A percentile compares a stretch with the other conserved stretches of the same genome.
phyloP scores from a whole-genome alignment of 2,888 invertebrate species.

The Camponotus fellah region DNA sequence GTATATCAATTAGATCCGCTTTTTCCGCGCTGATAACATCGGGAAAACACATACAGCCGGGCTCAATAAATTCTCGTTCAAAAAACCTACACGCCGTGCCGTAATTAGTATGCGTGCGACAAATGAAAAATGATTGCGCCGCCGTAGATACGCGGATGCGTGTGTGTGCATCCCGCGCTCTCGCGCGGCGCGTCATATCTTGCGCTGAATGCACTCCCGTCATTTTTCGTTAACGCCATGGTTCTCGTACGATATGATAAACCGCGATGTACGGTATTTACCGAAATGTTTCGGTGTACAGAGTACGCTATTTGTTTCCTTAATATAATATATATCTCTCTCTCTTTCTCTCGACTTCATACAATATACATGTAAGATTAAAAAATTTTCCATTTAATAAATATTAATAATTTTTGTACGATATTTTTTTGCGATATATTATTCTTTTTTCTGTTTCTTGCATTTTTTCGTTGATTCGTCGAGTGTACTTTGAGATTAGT shows the following conservation, averaged over 20 bases:
- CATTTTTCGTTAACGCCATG: slow-evolving; percentile 36
- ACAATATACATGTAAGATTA: background rate
- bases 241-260: slow-evolving; percentile 21
- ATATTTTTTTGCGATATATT: background rate
- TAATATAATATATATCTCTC: background rate
- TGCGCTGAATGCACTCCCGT: slow-evolving; percentile 22
- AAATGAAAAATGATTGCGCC: slow-evolving; percentile 51
- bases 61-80: slow-evolving; percentile 50
- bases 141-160: slow-evolving; percentile 29
- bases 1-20: slow-evolving; percentile 50
- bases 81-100: slow-evolving; percentile 34
- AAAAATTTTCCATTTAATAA: background rate
- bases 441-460: background rate
- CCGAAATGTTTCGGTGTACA: slow-evolving; percentile 14
- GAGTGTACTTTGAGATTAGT: slow-evolving; percentile 57
- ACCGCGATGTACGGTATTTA: slow-evolving; percentile 17
- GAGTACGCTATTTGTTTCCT: slow-evolving; percentile 12
- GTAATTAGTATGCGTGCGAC: slow-evolving; percentile 49
- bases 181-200: slow-evolving; percentile 26
- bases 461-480: slow-evolving; percentile 34
- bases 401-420: background rate
- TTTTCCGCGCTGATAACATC: slow-evolving; percentile 37
- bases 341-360: background rate
- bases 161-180: background rate
- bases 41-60: background rate